These are phyloP conservation scores for Tor tambroides DNA, from an alignment of 2,113 vertebrate genomes.

Conservation along the genomic window DNA sequence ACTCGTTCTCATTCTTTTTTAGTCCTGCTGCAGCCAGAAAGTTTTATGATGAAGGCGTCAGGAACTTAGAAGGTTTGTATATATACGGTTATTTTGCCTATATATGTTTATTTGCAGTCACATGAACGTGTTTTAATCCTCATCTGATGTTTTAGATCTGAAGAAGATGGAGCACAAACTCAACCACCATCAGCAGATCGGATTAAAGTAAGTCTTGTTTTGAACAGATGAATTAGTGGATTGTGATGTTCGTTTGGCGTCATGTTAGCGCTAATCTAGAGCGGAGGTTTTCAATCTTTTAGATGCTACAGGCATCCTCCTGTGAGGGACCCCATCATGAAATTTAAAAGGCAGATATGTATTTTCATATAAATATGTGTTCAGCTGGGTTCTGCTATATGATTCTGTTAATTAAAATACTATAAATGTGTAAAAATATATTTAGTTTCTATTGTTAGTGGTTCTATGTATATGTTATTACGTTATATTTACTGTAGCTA, in stretches of 20 bases:
- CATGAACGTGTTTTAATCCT: neutral
- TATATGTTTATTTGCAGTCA: neutral
- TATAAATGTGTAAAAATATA: too few species aligned
- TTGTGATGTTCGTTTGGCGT: neutral
- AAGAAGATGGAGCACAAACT: conserved; percentile 91
- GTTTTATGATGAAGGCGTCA: conserved; percentile 94
- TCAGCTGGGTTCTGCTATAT: too few species aligned
- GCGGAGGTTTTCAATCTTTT: too few species aligned
- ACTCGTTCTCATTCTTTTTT: conserved; percentile 52
- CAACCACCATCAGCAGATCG: conserved; percentile 96
- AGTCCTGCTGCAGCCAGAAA: conserved; percentile 97
- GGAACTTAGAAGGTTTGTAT: conserved; percentile 91
- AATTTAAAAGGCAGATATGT: too few species aligned
- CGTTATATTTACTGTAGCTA: too few species aligned
- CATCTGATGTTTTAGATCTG: conserved; percentile 80
- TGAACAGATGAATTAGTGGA: neutral
- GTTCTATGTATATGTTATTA: too few species aligned
- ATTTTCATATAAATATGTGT: too few species aligned
- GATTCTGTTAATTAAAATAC: too few species aligned
- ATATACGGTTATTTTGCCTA: neutral
- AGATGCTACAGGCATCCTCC: too few species aligned
- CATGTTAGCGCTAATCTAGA: neutral
- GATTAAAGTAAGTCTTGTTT: conserved; percentile 83
- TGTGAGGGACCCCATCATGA: too few species aligned
- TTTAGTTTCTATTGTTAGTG: too few species aligned